Evolutionary conservation across 2,113 vertebrate genomes (phyloP), one percentile per base, ranked within the genome.

Genomic region (Pluvialis apricaria): DNA sequence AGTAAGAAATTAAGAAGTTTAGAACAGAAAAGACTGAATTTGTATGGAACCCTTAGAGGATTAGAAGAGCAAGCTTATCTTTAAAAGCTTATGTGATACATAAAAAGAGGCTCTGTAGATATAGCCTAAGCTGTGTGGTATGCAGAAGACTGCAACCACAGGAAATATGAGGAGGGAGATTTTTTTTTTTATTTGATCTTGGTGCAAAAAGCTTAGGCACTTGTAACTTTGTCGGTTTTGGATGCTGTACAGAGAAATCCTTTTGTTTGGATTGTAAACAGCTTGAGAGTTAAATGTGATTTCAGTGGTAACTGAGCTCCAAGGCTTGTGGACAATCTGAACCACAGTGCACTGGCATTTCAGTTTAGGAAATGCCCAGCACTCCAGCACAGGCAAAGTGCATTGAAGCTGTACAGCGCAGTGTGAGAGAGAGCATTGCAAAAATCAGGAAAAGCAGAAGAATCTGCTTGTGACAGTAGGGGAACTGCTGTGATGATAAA

Each of bases 191-290:
- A 36, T 91, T 92, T 93, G 36, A 90, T 93, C 65, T 91, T 72
- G 21, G 31, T 85, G 70, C 24, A 84, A 71, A 92, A 95, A 76
- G 52, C 55, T 91, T 65, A 65, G 84, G 47, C 28, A 24, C 84
- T 89, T 91, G 72, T 86, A 84, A 78, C 70, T 85, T 70, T 68
- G 61, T 84, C 1, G 0, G 19, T 25, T 91, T 96, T 91, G 78
- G 89, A 79, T 92, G 65, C 57, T 65, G 9, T 87, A 76, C 66
- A 96, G 44, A 92, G 38, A 91, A 95, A 82, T 92, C 47, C 42
- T 94, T 96, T 89, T 91, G 61, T 96, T 49, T 92, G 81, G 70
- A 72, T 61, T 97, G 77, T 91, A 87, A 96, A 85, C 66, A 94
- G 31, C 49, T 76, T 79, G 82, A 64, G 40, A 82, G 17, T 69